Evolutionary conservation across 2,113 vertebrate genomes (phyloP).

Genomic region (Numenius arquata): DNA sequence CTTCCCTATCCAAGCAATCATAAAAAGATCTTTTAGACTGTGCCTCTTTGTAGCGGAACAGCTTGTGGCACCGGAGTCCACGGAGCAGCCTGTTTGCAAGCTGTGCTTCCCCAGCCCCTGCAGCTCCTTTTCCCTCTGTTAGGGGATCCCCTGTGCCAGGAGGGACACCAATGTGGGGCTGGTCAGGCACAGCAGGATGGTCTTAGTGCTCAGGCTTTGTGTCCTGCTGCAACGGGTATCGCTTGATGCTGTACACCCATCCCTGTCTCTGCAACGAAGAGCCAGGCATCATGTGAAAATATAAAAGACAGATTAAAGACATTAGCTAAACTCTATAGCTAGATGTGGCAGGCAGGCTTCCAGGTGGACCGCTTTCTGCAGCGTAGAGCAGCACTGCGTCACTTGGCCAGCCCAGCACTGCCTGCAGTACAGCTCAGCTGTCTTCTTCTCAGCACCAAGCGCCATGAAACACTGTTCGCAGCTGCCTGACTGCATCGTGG

Average conservation of each 20-base stretch:
- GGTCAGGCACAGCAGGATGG: background rate
- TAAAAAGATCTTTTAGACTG: background rate
- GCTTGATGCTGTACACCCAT: background rate
- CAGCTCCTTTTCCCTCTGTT: background rate
- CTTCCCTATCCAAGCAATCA: background rate
- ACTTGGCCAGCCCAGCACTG: background rate
- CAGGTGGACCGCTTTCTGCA: background rate
- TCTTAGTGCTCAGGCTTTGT: background rate
- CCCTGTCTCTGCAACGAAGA: background rate
- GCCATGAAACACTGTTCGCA: background rate
- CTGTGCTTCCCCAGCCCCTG: background rate
- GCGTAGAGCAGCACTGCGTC: accelerated
- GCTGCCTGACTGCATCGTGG: accelerated
- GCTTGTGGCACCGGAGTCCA: background rate
- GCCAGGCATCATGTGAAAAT: background rate
- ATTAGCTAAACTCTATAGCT: background rate
- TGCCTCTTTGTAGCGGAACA: background rate
- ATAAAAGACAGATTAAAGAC: background rate
- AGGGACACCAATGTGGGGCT: background rate
- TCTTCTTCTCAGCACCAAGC: background rate
- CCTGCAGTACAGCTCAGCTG: background rate
- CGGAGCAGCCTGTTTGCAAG: background rate
- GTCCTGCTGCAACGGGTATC: background rate
- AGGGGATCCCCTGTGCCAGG: background rate
- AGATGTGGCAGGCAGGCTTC: background rate